Evolutionary conservation across 2,797 vertebrate species (phyloP), one percentile per base, ranked within the genome.

Genomic region (Chrysolophus pictus): DNA sequence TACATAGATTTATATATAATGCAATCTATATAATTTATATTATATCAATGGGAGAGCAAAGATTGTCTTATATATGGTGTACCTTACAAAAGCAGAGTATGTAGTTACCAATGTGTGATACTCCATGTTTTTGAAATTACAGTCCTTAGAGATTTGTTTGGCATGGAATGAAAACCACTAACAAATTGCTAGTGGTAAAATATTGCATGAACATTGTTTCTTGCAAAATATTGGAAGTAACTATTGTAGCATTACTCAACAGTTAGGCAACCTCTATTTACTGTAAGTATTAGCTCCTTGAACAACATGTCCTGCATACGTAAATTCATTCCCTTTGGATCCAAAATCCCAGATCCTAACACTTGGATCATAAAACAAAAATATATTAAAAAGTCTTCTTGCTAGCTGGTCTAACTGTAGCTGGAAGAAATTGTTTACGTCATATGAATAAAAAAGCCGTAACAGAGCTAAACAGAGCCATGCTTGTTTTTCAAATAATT

Each of bases 151-250:
- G 93, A 88, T 84, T 84, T 73, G 47, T 91, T 95, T 97, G 97
- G 97, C 95, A 93, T 88, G 82, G 77, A 73, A 84, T 33, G 47
- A 80, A 97, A 97, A 96, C 97, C 97, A 96, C 92, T 53, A 95
- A 97, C 84, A 94, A 96, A 94, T 95, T 95, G 84, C 92, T 95
- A 88, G 95, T 94, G 96, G 95, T 96, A 90, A 95, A 94, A 94
- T 59, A 95, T 94, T 94, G 71, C 94, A 97, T 89, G 93, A 97
- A 97, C 95, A 94, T 91, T 83, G 90, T 96, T 96, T 97, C 96
- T 96, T 98, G 95, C 97, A 97, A 97, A 97, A 97, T 91, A 91
- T 97, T 96, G 96, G 96, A 96, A 97, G 96, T 96, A 96, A 96
- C 88, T 93, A 41, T 78, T 81, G 83, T 79, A 69, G 80, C 75